Percentiles rank a stretch among this genome's conserved stretches.
phyloP scores from a whole-genome alignment of 2,113 vertebrate species.

The Chiloscyllium plagiosum region DNA sequence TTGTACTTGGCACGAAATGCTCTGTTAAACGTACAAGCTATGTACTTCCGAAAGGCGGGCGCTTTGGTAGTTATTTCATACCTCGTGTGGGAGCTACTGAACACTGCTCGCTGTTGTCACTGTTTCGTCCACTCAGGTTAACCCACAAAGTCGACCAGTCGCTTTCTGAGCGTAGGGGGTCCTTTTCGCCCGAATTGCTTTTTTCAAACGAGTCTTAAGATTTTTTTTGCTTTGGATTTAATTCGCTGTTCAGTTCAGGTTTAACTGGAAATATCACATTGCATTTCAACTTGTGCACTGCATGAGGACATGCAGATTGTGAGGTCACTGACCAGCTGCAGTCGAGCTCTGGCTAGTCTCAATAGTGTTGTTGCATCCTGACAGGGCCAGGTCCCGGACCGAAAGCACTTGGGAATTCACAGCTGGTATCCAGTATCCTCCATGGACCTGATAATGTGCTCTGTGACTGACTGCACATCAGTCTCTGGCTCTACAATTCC shows the following conservation, averaged over 20 bases:
- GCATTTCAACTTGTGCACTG: background rate
- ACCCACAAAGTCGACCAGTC: background rate
- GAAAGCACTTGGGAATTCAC: background rate
- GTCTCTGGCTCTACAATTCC: background rate
- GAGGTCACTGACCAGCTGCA: background rate
- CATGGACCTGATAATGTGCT: background rate
- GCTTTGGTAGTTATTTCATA: background rate
- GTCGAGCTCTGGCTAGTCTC: background rate
- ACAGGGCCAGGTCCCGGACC: background rate
- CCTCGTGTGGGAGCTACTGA: constrained; percentile 10
- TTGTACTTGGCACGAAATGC: constrained; percentile 1
- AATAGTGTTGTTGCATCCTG: background rate
- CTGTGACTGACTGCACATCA: background rate
- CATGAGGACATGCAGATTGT: background rate
- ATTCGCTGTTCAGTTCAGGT: background rate
- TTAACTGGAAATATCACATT: constrained; percentile 9
- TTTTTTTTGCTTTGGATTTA: background rate
- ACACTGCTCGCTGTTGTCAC: background rate
- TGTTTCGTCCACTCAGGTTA: background rate
- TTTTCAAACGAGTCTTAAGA: background rate
- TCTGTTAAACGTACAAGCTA: constrained; percentile 12
- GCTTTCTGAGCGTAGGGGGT: background rate
- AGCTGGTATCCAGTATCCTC: too few species aligned
- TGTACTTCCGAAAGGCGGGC: background rate
- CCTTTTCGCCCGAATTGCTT: too few species aligned